These are phyloP conservation scores for Embidobia sp. DNA, from an alignment of 2,888 invertebrate species.

Conservation along the genomic window DNA sequence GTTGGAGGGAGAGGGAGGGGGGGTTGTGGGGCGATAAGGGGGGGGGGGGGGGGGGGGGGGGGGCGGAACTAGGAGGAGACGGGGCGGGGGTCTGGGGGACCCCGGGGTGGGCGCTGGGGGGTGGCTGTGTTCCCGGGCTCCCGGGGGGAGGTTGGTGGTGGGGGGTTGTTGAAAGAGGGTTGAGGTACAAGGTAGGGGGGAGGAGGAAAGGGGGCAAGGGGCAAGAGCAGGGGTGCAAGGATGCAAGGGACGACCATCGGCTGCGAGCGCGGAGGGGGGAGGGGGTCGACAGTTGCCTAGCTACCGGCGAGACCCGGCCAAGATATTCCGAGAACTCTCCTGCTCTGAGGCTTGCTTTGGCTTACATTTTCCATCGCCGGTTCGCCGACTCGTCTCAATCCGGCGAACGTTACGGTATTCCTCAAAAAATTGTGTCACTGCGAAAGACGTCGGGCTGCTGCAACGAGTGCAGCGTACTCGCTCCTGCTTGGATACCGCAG, in stretches of 20 bases:
- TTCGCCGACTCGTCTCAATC: constrained; percentile 50
- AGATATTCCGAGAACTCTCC: constrained; percentile 79
- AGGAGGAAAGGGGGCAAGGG: constrained; percentile 70
- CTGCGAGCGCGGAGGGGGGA: constrained; percentile 56
- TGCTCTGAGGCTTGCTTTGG: constrained; percentile 58
- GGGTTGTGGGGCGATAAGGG: too few species aligned
- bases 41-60: too few species aligned
- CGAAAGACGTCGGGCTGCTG: neutral
- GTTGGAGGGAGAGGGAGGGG: too few species aligned
- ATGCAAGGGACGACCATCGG: constrained; percentile 58
- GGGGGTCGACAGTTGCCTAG: constrained; percentile 79
- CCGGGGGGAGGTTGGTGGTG: too few species aligned
- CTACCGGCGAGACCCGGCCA: constrained; percentile 81
- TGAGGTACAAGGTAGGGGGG: constrained; percentile 68
- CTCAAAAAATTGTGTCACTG: constrained; percentile 52
- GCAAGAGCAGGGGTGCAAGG: constrained; percentile 62
- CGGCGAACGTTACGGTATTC: constrained; percentile 35
- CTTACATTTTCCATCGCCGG: constrained; percentile 55
- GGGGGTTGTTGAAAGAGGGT: too few species aligned
- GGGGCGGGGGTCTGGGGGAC: too few species aligned
- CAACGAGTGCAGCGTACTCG: too few species aligned
- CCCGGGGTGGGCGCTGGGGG: too few species aligned
- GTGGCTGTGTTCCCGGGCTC: too few species aligned
- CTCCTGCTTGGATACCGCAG: too few species aligned
- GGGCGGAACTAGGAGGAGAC: too few species aligned